phyloP scores from a whole-genome alignment of 2,797 vertebrate species.

The Ambastaia sidthimunki region DNA sequence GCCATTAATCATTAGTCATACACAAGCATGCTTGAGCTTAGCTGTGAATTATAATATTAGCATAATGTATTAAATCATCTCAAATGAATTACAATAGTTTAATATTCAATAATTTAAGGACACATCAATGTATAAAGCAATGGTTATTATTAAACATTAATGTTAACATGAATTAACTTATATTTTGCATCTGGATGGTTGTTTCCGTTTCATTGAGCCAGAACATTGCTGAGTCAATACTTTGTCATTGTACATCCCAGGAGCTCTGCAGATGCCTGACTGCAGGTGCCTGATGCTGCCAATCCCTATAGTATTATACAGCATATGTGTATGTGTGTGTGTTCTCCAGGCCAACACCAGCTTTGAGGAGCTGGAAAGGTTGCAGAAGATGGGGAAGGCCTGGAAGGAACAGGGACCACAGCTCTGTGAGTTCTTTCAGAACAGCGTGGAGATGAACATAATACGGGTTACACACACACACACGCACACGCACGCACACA shows the following conservation, averaged over 20 bases:
- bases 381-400: slow-evolving; percentile 80
- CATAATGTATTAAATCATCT: background rate
- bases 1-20: background rate
- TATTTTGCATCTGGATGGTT: background rate
- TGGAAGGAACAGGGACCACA: slow-evolving; percentile 95
- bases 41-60: background rate
- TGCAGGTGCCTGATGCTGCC: background rate
- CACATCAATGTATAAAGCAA: no score
- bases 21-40: background rate
- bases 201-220: slow-evolving; percentile 8
- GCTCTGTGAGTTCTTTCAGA: slow-evolving; percentile 89
- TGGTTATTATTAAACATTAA: background rate
- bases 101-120: no score
- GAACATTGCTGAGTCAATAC: slow-evolving; percentile 9
- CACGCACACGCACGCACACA: no score
- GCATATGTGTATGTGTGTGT: slow-evolving; percentile 19
- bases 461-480: slow-evolving; percentile 80
- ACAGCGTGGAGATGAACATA: slow-evolving; percentile 90
- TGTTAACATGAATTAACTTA: background rate
- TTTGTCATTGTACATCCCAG: slow-evolving; percentile 1
- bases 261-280: background rate
- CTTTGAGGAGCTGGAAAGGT: slow-evolving; percentile 89
- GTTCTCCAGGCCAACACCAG: slow-evolving; percentile 82
- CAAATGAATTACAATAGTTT: background rate
- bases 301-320: background rate